Conservation (phyloP, 2,113 vertebrate genomes). For the Stictonetta naevosa region DNA sequence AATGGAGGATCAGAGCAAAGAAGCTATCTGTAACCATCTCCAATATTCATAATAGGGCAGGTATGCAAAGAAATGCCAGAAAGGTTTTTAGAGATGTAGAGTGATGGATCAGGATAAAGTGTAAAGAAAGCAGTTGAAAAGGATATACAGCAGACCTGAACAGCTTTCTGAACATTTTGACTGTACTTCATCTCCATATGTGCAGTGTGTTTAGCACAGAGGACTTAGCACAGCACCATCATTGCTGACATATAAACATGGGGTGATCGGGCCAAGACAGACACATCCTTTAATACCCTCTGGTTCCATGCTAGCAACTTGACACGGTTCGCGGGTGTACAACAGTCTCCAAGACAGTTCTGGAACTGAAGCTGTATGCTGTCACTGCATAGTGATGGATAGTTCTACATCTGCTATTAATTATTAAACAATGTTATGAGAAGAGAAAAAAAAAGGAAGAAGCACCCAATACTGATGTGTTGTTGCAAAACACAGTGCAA, state of each 20-base stretch:
- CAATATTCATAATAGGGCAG: not conserved
- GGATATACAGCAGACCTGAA: not conserved
- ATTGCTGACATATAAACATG: not conserved
- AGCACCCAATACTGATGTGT: too few relatives aligned
- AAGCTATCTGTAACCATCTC: not conserved
- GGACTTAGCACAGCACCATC: not conserved
- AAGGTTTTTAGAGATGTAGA: not conserved
- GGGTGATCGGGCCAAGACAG: not conserved
- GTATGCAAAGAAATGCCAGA: not conserved
- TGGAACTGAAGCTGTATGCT: not conserved
- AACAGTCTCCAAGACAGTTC: fast-evolving
- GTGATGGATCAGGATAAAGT: not conserved
- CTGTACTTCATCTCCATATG: not conserved
- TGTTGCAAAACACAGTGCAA: not conserved
- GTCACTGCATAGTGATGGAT: not conserved
- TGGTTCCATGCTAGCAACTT: not conserved
- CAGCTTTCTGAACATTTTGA: fast-evolving
- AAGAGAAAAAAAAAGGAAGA: not conserved
- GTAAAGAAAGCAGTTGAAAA: not conserved
- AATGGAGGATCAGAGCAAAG: not conserved
- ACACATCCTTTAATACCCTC: not conserved
- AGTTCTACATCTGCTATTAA: not conserved
- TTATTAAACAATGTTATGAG: not conserved
- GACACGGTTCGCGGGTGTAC: not conserved
- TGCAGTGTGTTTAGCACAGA: not conserved